These are phyloP conservation scores for Tachina grossa DNA, from an alignment of 2,888 invertebrate species.

Conservation along the genomic window DNA sequence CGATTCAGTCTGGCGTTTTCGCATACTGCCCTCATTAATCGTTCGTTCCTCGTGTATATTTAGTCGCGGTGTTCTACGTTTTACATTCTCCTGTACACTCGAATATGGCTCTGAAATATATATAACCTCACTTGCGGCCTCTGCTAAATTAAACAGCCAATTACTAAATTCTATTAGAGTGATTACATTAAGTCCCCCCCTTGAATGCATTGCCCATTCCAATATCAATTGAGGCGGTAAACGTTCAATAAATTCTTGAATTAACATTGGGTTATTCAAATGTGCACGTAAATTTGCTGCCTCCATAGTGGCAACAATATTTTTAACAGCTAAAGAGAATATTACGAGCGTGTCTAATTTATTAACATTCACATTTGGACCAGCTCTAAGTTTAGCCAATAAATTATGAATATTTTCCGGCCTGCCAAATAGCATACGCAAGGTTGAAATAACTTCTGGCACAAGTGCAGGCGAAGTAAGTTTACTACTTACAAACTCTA, in stretches of 20 bases:
- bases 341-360: constrained; percentile 56
- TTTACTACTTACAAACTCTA: no score
- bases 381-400: background rate
- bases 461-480: no score
- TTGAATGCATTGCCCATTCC: constrained; percentile 60
- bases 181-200: background rate
- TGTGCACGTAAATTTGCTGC: constrained; percentile 50
- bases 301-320: constrained; percentile 63
- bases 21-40: background rate
- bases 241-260: constrained; percentile 64
- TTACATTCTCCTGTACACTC: constrained; percentile 11
- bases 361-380: constrained; percentile 50
- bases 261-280: no score
- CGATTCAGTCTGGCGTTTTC: background rate
- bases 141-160: constrained; percentile 64
- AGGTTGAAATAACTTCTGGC: no score
- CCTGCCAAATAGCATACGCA: no score
- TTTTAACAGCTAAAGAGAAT: constrained; percentile 62
- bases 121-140: constrained; percentile 52
- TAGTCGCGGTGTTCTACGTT: constrained; percentile 21
- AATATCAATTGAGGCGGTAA: constrained; percentile 58
- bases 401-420: constrained; percentile 57
- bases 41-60: constrained; percentile 8
- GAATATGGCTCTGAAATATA: background rate
- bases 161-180: constrained; percentile 51